Conservation (phyloP, 2,113 vertebrate species). For the Oceanites oceanicus region DNA sequence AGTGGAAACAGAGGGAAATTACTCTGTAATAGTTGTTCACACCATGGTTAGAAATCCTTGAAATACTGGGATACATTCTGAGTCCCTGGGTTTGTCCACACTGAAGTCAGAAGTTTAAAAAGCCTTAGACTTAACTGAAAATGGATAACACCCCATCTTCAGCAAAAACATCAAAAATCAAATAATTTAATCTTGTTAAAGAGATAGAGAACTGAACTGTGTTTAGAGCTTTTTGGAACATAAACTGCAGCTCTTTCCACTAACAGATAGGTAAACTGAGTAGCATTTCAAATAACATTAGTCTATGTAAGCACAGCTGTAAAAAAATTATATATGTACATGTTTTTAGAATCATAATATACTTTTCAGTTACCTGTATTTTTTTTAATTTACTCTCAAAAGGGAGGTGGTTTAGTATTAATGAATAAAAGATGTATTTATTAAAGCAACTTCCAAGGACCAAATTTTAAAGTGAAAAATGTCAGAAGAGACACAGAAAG, state of each 20-base stretch:
- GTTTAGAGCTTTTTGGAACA: background rate
- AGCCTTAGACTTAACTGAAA: background rate
- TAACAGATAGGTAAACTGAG: background rate
- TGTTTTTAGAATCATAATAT: background rate
- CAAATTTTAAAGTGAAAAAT: background rate
- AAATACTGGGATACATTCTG: background rate
- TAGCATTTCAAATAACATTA: background rate
- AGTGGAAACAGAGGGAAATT: background rate
- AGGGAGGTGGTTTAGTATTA: background rate
- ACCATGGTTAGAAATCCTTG: background rate
- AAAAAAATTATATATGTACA: background rate
- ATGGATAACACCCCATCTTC: background rate
- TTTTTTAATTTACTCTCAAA: background rate
- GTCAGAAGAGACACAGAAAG: background rate
- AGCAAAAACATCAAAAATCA: background rate
- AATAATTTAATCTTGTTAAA: background rate
- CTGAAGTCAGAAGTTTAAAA: background rate
- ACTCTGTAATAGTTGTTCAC: background rate
- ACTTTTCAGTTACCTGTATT: background rate
- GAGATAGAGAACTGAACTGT: background rate
- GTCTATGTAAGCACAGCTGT: background rate
- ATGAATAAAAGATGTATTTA: background rate
- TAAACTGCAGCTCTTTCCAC: background rate
- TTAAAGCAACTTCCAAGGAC: background rate
- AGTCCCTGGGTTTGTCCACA: background rate